Evolutionary conservation across 2,888 invertebrate genomes (phyloP), one percentile per base, ranked within the genome.

Genomic region (Drosophila pseudotalamancana): DNA sequence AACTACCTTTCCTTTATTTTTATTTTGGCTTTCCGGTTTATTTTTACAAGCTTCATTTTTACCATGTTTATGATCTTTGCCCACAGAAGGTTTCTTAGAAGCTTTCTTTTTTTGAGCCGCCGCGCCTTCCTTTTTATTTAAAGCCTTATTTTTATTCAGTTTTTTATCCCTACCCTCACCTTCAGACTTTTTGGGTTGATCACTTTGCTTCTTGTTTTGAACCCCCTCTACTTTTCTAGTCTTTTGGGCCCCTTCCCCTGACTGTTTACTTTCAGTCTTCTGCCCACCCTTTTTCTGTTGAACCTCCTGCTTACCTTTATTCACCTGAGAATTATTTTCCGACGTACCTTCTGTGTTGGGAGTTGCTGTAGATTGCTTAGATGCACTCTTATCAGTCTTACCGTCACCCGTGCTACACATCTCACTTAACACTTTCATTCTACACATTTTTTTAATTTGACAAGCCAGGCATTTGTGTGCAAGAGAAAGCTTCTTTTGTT

Each of bases 381-480:
- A n/a, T n/a, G n/a, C n/a, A n/a, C n/a, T n/a, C n/a, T n/a, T n/a
- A n/a, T n/a, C n/a, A n/a, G n/a, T n/a, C n/a, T n/a, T n/a, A n/a
- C n/a, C n/a, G n/a, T n/a, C n/a, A n/a, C n/a, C n/a, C n/a, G n/a
- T 6, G 32, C 11, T n/a, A 5, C 42, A 31, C 21, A 51, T 40
- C n/a, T 40, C 8, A 3, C 5, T 40, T 5, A 51, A n/a, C 1
- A 51, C 29, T 16, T 40, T 31, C 8, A 21, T 5, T 31, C 11
- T 51, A 21, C 40, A 51, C 8, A 21, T n/a, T 5, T 9, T 11
- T 3, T 51, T 40, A n/a, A 51, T 51, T 5, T 40, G 18, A 2
- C 5, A 1, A 2, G 40, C 29, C 1, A 40, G 3, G n/a, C 50
- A 40, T n/a, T 51, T 21, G 14, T 51, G 50, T 31, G 8, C 3